Conservation (phyloP, 2,113 vertebrate species). For the Mesoclemmys tuberculata region DNA sequence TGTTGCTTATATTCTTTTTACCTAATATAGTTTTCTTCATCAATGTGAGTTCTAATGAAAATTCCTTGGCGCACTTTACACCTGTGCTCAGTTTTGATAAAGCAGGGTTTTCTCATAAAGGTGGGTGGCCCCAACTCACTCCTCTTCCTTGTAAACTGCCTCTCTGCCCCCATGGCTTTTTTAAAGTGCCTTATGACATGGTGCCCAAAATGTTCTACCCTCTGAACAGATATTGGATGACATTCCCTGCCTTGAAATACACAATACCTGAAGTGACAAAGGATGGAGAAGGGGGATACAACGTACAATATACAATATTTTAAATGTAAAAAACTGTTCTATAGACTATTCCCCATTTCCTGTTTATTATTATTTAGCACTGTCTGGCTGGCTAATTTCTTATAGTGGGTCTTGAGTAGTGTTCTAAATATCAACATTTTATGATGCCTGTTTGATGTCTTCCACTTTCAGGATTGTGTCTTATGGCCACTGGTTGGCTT, state of each 20-base stretch:
- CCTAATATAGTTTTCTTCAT: background rate
- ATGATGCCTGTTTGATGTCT: background rate
- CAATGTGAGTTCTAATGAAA: background rate
- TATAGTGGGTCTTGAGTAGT: background rate
- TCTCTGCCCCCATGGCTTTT: background rate
- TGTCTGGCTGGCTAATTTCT: background rate
- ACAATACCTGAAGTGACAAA: background rate
- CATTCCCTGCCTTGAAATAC: background rate
- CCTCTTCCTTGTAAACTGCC: background rate
- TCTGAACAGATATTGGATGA: background rate
- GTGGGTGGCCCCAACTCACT: background rate
- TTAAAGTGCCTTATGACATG: background rate
- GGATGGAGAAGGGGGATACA: background rate
- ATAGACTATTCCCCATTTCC: background rate
- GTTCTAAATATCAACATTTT: background rate
- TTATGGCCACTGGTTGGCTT: background rate
- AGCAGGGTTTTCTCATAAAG: background rate
- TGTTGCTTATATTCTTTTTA: background rate
- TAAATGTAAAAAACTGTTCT: background rate
- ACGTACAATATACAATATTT: background rate
- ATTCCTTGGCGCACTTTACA: fast-evolving
- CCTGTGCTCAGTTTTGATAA: background rate
- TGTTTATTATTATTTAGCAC: background rate
- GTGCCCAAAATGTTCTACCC: background rate
- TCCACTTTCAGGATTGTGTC: background rate